A percentile compares a stretch with the other conserved stretches of the same genome.
These are phyloP conservation scores for Uloborus plumipes DNA, from an alignment of 2,888 invertebrate species.

Conservation along the genomic window DNA sequence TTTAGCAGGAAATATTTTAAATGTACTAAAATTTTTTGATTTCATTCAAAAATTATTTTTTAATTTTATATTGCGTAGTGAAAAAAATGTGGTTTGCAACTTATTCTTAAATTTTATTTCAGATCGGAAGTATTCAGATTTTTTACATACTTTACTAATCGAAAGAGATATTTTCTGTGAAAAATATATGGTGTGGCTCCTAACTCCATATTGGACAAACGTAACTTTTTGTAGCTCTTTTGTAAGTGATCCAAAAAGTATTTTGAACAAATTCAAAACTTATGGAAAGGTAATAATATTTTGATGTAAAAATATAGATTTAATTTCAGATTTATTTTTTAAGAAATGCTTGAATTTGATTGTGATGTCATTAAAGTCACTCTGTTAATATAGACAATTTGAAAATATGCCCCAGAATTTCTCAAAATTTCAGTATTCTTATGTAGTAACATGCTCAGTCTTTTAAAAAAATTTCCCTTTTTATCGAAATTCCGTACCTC, in stretches of 20 bases:
- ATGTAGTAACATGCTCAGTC: too few species aligned
- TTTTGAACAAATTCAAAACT: slow-evolving; percentile 3
- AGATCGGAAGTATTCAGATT: slow-evolving; percentile 18
- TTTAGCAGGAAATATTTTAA: too few species aligned
- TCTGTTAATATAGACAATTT: neutral
- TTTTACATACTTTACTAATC: neutral
- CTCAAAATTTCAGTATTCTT: too few species aligned
- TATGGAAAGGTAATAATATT: slow-evolving; percentile 17
- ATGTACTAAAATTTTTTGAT: too few species aligned
- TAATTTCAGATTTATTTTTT: neutral
- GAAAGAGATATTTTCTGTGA: slow-evolving; percentile 5
- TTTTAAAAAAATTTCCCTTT: too few species aligned
- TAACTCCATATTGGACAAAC: slow-evolving; percentile 20
- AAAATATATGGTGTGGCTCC: slow-evolving; percentile 19
- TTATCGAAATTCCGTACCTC: too few species aligned
- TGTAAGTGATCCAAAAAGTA: neutral
- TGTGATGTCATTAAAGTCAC: neutral
- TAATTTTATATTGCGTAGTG: neutral
- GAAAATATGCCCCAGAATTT: too few species aligned
- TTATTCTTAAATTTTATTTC: neutral
- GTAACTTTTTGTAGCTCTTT: slow-evolving; percentile 1
- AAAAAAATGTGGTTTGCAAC: neutral
- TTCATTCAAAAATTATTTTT: neutral
- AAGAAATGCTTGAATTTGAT: too few species aligned
- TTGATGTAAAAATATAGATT: neutral